phyloP scores from a whole-genome alignment of 2,113 vertebrate species.

The Numida meleagris region DNA sequence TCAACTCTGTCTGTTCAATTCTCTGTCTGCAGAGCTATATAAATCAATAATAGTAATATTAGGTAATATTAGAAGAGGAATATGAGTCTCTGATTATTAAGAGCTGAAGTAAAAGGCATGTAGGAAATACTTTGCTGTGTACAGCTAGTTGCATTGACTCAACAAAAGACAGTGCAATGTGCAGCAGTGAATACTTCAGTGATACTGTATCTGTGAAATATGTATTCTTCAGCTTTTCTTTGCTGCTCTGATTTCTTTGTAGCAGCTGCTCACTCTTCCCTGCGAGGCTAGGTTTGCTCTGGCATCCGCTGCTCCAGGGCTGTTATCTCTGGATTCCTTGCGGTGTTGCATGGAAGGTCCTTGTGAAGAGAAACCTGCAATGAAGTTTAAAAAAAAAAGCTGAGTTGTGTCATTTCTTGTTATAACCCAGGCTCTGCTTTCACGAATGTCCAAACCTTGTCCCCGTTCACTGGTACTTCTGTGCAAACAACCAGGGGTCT shows the following conservation, averaged over 20 bases:
- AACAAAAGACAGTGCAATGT: not conserved
- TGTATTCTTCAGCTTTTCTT: not conserved
- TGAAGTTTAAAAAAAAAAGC: not conserved
- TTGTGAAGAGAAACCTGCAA: not conserved
- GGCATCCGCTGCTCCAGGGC: not conserved
- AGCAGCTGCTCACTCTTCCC: not conserved
- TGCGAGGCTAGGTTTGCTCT: not conserved
- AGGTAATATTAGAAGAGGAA: not conserved
- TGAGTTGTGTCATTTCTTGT: not conserved
- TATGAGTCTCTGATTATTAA: not conserved
- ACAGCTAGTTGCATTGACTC: not conserved
- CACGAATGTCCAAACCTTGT: not conserved
- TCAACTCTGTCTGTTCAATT: not conserved
- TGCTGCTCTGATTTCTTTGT: not conserved
- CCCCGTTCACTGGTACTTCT: not conserved
- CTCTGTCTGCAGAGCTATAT: not conserved
- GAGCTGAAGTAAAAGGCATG: not conserved
- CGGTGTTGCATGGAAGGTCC: not conserved
- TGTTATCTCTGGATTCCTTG: not conserved
- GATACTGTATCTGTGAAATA: not conserved
- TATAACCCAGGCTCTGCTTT: not conserved
- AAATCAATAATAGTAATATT: slow-evolving; percentile 34
- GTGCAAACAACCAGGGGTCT: not conserved
- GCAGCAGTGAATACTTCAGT: not conserved
- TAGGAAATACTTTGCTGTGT: not conserved